Evolutionary conservation across 2,888 invertebrate species (phyloP).

Genomic region (Aphidoletes aphidimyza): DNA sequence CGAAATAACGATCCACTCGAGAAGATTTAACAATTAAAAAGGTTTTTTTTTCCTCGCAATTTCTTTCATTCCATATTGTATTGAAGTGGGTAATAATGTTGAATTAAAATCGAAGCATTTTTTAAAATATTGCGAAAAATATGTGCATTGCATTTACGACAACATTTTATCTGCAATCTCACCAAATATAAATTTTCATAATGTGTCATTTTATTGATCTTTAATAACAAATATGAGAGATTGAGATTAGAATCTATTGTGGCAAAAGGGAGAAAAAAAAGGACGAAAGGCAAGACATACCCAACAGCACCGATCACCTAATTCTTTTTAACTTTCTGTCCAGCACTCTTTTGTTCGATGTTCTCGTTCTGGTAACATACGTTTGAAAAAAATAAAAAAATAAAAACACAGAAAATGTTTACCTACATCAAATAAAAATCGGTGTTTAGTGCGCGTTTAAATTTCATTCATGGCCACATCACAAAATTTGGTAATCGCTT

Average conservation of each 20-base stretch:
- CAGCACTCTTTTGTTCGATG: not conserved
- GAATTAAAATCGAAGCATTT: not conserved
- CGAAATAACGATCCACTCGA: no score
- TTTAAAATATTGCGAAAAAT: constrained; percentile 11
- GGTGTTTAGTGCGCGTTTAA: constrained; percentile 8
- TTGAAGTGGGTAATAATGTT: no score
- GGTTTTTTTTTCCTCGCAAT: no score
- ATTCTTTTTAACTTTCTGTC: constrained; percentile 43
- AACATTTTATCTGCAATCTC: constrained; percentile 25
- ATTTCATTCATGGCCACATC: constrained; percentile 39
- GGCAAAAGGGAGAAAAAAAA: not conserved
- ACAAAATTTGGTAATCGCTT: constrained; percentile 12
- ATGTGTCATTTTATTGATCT: constrained; percentile 44
- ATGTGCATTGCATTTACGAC: not conserved
- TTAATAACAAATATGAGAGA: constrained; percentile 7
- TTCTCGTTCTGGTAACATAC: not conserved
- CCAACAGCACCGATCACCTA: not conserved
- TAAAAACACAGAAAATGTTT: not conserved
- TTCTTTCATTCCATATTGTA: no score
- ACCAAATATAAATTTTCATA: constrained; percentile 47
- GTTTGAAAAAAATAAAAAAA: not conserved
- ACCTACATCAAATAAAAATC: constrained; percentile 47
- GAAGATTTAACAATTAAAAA: no score
- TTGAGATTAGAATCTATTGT: constrained; percentile 35
- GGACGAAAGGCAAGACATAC: not conserved